A percentile compares a stretch with the other conserved stretches of the same genome.
Evolutionary conservation across 2,113 vertebrate species (phyloP).

Genomic region (Leuciscus idus): DNA sequence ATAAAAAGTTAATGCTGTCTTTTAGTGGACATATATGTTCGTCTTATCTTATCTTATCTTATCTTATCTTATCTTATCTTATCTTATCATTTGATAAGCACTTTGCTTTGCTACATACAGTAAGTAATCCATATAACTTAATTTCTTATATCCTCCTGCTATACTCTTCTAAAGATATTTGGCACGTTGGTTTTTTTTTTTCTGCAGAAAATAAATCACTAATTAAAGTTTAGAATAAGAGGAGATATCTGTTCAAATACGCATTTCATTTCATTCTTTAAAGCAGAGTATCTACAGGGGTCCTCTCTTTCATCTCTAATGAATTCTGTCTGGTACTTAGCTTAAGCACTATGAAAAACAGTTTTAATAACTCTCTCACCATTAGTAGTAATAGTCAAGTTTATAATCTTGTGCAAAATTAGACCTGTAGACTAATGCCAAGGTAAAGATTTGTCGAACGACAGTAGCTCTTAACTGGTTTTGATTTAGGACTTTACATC

Average conservation of each 20-base stretch:
- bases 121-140: background rate
- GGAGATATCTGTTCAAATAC: background rate
- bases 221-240: background rate
- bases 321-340: background rate
- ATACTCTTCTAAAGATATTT: background rate
- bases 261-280: background rate
- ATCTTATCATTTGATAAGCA: background rate
- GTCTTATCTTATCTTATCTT: background rate
- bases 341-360: background rate
- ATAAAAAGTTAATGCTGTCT: background rate
- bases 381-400: background rate
- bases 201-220: background rate
- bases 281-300: background rate
- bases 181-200: background rate
- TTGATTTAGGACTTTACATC: background rate
- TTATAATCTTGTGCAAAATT: background rate
- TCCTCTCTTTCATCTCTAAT: conserved; percentile 3
- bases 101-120: background rate
- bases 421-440: background rate
- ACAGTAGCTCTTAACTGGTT: background rate
- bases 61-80: too few species aligned
- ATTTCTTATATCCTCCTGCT: background rate
- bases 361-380: background rate
- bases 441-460: background rate
- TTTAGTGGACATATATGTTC: background rate